A percentile compares a stretch with the other conserved stretches of the same genome.
phyloP scores from a whole-genome alignment of 2,888 invertebrate species.

The Ischnus inquisitorius region DNA sequence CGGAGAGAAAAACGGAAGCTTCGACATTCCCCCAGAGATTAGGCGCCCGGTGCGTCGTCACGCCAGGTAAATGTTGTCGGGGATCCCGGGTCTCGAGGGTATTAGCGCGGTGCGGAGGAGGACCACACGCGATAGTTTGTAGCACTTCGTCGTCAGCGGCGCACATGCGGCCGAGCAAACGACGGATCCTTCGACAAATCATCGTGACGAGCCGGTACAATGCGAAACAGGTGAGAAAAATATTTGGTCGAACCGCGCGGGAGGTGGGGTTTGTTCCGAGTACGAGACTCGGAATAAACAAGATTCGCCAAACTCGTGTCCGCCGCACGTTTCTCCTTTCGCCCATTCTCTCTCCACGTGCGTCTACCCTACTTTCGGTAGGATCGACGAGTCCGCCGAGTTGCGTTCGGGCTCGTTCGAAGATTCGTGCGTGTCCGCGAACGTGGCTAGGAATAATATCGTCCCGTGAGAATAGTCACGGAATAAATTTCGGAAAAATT shows the following conservation, averaged over 20 bases:
- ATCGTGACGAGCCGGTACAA: neutral
- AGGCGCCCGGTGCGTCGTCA: constrained; percentile 8
- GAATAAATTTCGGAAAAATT: constrained; percentile 49
- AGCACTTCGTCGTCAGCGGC: constrained; percentile 9
- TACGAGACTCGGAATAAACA: constrained; percentile 44
- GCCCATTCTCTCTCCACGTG: too few species aligned
- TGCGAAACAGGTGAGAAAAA: constrained; percentile 43
- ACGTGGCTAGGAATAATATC: constrained; percentile 37
- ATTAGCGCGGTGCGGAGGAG: constrained; percentile 44
- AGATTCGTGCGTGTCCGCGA: constrained; percentile 7
- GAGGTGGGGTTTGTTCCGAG: neutral
- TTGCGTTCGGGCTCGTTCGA: neutral
- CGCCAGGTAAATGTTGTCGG: constrained; percentile 40
- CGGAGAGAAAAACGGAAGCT: constrained; percentile 62
- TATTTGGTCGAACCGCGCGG: constrained; percentile 18
- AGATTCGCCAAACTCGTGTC: constrained; percentile 1
- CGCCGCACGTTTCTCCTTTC: neutral
- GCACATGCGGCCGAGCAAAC: neutral
- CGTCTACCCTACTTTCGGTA: too few species aligned
- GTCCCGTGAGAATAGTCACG: neutral
- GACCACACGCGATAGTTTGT: constrained; percentile 53
- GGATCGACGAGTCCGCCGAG: neutral
- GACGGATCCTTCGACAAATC: constrained; percentile 25
- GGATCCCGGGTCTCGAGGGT: constrained; percentile 28
- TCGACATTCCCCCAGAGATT: constrained; percentile 57